phyloP scores from a whole-genome alignment of 2,113 vertebrate species.

The Copsychus sechellarum region DNA sequence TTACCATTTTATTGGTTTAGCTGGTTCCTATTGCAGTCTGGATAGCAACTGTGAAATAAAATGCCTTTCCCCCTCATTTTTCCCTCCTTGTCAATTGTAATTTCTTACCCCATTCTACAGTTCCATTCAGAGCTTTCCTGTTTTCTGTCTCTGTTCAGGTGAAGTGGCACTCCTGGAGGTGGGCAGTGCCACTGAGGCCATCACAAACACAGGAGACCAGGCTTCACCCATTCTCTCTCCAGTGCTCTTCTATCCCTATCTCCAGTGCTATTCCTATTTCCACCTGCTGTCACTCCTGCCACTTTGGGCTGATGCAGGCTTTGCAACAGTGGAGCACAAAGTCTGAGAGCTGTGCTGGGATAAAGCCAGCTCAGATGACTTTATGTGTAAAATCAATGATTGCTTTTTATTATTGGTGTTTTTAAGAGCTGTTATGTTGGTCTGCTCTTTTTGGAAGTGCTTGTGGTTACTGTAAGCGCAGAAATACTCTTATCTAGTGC shows the following conservation, averaged over 20 bases:
- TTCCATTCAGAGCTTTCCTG: not conserved
- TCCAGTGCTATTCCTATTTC: not conserved
- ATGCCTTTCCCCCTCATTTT: not conserved
- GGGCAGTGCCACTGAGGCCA: not conserved
- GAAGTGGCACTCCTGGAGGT: not conserved
- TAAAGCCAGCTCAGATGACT: not conserved
- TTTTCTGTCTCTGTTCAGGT: not conserved
- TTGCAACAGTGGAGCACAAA: not conserved
- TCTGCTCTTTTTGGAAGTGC: not conserved
- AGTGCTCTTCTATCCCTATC: not conserved
- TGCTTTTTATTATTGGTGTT: not conserved
- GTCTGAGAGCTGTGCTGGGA: not conserved
- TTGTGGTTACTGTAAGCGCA: not conserved
- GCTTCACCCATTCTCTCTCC: not conserved
- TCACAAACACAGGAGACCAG: not conserved
- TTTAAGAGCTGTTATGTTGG: not conserved
- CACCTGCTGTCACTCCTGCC: accelerated
- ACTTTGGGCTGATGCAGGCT: not conserved
- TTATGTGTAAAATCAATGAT: not conserved
- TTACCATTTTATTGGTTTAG: not conserved
- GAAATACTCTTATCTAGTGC: not conserved
- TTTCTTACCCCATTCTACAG: not conserved
- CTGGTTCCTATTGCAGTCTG: not conserved
- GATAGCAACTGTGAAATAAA: not conserved
- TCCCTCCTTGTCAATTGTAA: not conserved